phyloP scores from a whole-genome alignment of 2,797 vertebrate genomes.

The Smutsia gigantea region DNA sequence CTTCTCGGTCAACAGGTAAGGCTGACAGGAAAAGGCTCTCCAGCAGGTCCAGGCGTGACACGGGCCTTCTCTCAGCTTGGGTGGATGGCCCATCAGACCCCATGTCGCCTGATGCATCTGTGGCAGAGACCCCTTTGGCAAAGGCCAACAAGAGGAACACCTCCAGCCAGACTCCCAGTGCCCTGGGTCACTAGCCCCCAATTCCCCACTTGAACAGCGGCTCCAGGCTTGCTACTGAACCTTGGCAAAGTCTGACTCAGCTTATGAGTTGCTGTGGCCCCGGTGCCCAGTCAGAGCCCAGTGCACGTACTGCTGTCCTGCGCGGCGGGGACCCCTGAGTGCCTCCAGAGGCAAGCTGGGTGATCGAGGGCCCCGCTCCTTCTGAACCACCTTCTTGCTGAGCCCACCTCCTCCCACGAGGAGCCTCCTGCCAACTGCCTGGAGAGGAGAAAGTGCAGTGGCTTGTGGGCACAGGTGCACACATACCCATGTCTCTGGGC shows the following conservation, averaged over 20 bases:
- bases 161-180: fast-evolving
- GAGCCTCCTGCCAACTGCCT: fast-evolving
- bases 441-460: not conserved
- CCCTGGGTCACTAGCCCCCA: fast-evolving
- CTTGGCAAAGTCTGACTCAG: fast-evolving
- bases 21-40: not conserved
- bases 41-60: fast-evolving
- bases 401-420: fast-evolving
- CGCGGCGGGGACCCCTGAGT: too few species aligned
- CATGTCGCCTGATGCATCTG: fast-evolving
- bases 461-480: fast-evolving
- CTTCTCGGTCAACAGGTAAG: not conserved
- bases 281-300: fast-evolving
- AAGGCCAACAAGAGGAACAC: not conserved
- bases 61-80: fast-evolving
- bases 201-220: too few species aligned
- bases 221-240: fast-evolving
- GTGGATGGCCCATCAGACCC: fast-evolving
- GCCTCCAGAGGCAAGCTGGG: too few species aligned
- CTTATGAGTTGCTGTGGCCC: not conserved
- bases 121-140: not conserved
- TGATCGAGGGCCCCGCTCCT: not conserved
- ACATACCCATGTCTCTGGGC: fast-evolving
- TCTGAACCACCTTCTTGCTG: not conserved
- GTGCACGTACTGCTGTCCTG: fast-evolving